A percentile compares a stretch with the other conserved stretches of the same genome.
Evolutionary conservation across 2,888 invertebrate species (phyloP).

Genomic region (Aricia artaxerxes): DNA sequence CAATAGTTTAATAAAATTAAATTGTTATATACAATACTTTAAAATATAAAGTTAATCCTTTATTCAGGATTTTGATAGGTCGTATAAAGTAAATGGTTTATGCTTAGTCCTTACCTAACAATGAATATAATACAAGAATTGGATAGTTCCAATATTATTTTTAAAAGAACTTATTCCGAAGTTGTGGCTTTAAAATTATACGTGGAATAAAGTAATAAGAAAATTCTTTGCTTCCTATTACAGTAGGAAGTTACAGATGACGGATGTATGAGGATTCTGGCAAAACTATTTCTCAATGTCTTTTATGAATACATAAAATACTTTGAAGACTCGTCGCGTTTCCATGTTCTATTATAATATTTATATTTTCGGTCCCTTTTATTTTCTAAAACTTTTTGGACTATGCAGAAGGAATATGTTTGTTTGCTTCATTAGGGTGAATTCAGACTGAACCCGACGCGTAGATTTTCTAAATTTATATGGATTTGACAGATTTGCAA

Average conservation of each 20-base stretch:
- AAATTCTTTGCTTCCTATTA: conserved; percentile 24
- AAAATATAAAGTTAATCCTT: no score
- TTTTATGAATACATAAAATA: conserved; percentile 60
- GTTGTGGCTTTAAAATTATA: conserved; percentile 40
- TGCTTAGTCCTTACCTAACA: no score
- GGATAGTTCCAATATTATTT: no score
- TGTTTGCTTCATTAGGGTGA: neutral
- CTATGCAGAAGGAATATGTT: neutral
- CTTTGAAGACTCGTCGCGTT: conserved; percentile 47
- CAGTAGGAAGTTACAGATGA: conserved; percentile 49
- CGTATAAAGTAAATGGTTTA: no score
- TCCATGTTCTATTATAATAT: conserved; percentile 33
- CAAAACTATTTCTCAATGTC: conserved; percentile 69
- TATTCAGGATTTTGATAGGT: no score
- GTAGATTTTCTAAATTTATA: no score
- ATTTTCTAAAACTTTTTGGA: neutral
- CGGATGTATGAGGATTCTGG: conserved; percentile 55
- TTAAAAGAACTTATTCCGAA: conserved; percentile 20
- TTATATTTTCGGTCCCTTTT: conserved; percentile 23
- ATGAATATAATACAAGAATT: no score
- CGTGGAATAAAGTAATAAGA: neutral
- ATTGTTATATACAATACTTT: no score
- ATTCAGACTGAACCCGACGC: no score
- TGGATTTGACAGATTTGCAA: no score
- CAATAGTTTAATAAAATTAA: no score